Evolutionary conservation across 2,113 vertebrate species (phyloP).

Genomic region (Rhineura floridana): DNA sequence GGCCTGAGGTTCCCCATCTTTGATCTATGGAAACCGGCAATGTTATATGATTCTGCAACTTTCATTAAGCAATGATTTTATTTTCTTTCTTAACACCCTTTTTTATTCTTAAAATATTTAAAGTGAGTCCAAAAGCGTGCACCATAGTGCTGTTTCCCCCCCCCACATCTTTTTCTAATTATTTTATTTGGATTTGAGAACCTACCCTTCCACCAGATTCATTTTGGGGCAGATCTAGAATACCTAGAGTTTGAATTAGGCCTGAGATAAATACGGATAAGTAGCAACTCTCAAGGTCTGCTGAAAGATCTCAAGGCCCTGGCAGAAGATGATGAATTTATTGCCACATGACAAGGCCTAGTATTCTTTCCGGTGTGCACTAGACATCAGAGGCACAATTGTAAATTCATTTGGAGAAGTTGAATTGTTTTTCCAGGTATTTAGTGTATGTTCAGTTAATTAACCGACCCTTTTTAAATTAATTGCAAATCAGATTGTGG

Average conservation of each 20-base stretch:
- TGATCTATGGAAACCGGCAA: neutral
- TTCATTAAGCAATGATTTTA: neutral
- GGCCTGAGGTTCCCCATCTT: too few species aligned
- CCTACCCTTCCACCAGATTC: neutral
- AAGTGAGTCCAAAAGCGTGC: neutral
- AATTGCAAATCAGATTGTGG: constrained; percentile 2
- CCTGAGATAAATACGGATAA: neutral
- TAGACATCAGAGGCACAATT: neutral
- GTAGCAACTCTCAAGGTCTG: neutral
- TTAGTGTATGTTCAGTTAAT: neutral
- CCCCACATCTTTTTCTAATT: neutral
- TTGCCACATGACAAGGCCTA: neutral
- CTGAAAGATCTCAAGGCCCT: neutral
- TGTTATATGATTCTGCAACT: neutral
- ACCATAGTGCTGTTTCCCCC: too few species aligned
- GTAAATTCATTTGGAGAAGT: neutral
- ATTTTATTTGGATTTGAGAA: too few species aligned
- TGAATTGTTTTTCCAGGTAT: neutral
- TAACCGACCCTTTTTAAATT: neutral
- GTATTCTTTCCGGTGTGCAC: neutral
- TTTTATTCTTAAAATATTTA: neutral
- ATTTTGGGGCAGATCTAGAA: neutral
- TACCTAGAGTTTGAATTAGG: neutral
- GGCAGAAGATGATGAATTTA: neutral
- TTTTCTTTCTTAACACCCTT: too few species aligned